Evolutionary conservation across 1,140 invertebrate species (phyloP).

Genomic region (Lutraria rhynchaena): DNA sequence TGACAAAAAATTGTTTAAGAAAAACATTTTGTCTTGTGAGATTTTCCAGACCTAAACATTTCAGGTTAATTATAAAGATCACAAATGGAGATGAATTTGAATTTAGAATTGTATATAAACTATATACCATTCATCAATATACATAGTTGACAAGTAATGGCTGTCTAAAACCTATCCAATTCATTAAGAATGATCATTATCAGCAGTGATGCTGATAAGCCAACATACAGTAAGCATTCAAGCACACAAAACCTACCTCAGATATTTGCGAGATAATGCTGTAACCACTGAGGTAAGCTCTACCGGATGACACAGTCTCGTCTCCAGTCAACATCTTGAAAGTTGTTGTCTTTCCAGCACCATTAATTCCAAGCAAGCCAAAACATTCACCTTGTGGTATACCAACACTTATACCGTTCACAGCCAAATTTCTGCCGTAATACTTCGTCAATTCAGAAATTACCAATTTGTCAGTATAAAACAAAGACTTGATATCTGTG

Average conservation of each 20-base stretch:
- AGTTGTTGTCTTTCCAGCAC: conserved; percentile 95
- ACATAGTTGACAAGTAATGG: too few species aligned
- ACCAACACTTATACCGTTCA: conserved; percentile 83
- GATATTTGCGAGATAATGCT: conserved; percentile 78
- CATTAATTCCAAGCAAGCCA: conserved; percentile 92
- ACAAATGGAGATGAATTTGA: too few species aligned
- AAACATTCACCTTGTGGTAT: conserved; percentile 89
- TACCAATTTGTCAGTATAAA: conserved; percentile 59
- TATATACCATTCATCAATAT: too few species aligned
- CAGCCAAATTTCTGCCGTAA: conserved; percentile 83
- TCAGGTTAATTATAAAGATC: too few species aligned
- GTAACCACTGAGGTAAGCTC: conserved; percentile 72
- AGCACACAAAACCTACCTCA: conserved; percentile 80
- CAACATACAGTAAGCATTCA: too few species aligned
- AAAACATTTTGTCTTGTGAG: too few species aligned
- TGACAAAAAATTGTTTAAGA: too few species aligned
- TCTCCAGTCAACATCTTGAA: conserved; percentile 91
- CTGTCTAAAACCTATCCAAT: too few species aligned
- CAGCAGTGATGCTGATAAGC: too few species aligned
- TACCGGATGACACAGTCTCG: conserved; percentile 75
- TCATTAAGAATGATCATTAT: too few species aligned
- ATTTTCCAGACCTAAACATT: too few species aligned
- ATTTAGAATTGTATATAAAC: too few species aligned
- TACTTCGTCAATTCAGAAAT: conserved; percentile 85
- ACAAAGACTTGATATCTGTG: conserved; percentile 15